These are phyloP conservation scores for Ceratosolen solmsi DNA, from an alignment of 1,140 invertebrate genomes.

Conservation along the genomic window DNA sequence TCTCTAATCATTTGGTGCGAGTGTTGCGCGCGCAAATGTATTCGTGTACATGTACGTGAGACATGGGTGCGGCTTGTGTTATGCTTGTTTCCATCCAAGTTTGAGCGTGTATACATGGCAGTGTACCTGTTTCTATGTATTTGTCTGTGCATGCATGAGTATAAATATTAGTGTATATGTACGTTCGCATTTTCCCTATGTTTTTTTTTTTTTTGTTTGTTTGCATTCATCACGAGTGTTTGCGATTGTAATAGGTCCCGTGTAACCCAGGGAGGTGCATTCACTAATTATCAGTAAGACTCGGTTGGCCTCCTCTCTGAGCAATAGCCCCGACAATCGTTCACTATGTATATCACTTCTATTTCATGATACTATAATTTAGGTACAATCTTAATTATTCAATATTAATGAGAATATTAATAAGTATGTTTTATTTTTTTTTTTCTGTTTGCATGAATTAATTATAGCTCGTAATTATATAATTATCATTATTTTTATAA, in stretches of 20 bases:
- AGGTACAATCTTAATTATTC: conserved; percentile 74
- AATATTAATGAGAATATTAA: conserved; percentile 75
- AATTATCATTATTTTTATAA: conserved; percentile 65
- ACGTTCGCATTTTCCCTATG: conserved; percentile 34
- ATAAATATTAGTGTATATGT: not conserved
- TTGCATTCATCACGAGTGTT: conserved; percentile 51
- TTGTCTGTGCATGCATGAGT: not conserved
- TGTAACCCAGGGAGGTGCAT: conserved; percentile 68
- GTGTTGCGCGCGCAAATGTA: conserved; percentile 50
- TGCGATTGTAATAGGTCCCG: conserved; percentile 68
- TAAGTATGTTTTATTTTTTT: conserved; percentile 71
- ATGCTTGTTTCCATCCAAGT: not conserved
- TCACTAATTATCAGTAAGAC: conserved; percentile 66
- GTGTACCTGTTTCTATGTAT: not conserved
- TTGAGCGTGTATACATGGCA: not conserved
- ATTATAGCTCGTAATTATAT: conserved; percentile 73
- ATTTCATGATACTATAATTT: conserved; percentile 73
- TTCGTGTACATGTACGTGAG: not conserved
- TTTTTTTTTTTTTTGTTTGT: conserved; percentile 47
- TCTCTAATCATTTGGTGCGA: conserved; percentile 50
- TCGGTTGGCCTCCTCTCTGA: conserved; percentile 66
- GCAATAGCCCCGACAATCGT: conserved; percentile 63
- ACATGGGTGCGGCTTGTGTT: not conserved
- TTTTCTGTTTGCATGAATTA: conserved; percentile 71
- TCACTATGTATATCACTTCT: conserved; percentile 70